phyloP scores from a whole-genome alignment of 2,888 invertebrate genomes.

The Exephanes ischioxanthus region DNA sequence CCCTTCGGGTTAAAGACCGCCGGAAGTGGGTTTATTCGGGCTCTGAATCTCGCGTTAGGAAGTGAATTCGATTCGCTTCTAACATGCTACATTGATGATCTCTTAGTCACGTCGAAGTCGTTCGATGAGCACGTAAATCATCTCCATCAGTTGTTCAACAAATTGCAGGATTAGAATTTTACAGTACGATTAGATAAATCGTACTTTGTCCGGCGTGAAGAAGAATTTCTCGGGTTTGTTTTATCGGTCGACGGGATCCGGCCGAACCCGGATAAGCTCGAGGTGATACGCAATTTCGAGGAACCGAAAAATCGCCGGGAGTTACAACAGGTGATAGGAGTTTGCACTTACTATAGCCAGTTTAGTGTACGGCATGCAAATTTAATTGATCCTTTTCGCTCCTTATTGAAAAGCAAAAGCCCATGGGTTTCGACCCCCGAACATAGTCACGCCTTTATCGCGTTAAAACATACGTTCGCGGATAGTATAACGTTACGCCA shows the following conservation, averaged over 20 bases:
- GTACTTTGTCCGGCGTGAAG: conserved; percentile 63
- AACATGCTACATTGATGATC: conserved; percentile 57
- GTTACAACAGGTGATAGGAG: conserved; percentile 71
- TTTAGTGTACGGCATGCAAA: conserved; percentile 58
- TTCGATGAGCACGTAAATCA: background rate
- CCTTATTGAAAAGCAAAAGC: conserved; percentile 58
- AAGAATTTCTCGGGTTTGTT: conserved; percentile 69
- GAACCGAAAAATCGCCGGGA: conserved; percentile 72
- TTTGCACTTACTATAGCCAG: conserved; percentile 68
- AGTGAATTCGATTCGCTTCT: conserved; percentile 61
- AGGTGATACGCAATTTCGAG: conserved; percentile 33
- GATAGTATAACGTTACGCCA: conserved; percentile 58
- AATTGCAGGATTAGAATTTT: conserved; percentile 6
- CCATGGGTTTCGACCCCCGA: conserved; percentile 63
- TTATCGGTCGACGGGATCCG: conserved; percentile 58
- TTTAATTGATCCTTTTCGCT: conserved; percentile 59
- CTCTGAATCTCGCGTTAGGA: conserved; percentile 71
- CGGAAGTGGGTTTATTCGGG: conserved; percentile 72
- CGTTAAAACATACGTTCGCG: conserved; percentile 66
- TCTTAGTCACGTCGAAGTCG: conserved; percentile 26
- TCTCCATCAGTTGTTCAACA: background rate
- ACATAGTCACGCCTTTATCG: conserved; percentile 55
- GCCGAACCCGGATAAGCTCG: conserved; percentile 65
- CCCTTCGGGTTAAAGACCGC: conserved; percentile 76
- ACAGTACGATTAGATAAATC: conserved; percentile 71